Base-by-base conservation (phyloP, 2,797 vertebrate species). In the Allobates femoralis region DNA sequence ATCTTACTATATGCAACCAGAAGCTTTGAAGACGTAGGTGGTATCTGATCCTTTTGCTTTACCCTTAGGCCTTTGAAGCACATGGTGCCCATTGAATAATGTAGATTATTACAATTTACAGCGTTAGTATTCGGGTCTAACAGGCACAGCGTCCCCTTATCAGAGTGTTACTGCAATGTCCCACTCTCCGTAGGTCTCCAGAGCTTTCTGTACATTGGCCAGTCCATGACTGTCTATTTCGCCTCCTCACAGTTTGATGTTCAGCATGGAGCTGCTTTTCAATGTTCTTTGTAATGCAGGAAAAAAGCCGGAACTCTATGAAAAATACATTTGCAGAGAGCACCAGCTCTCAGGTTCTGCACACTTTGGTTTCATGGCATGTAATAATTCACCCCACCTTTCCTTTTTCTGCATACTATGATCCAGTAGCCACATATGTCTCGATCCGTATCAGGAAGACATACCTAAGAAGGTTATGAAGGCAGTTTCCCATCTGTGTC, bases 181-280 rank as follows among this genome's bases (percentile, higher is more conserved):
- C 64, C 32, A 14, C 5, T 30, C 62, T 64, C 62, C 3, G 28
- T 66, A 66, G 64, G 28, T 30, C 28, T 18, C 30, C 16, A 8
- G 64, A 18, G 15, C 3, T 6, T 32, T 16, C 16, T 67, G 64
- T 32, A 16, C 5, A 67, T 66, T 32, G 64, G 64, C 28, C 28
- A 67, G 28, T 32, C 18, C 64, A 67, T 32, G 18, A 16, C 30
- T 19, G 30, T 32, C 64, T 67, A 32, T 67, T 23, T 19, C 12
- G 8, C 34, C 76, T 78, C 50, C 5, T 78, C 76, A 23, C 30
- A 58, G 76, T 78, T 58, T 60, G 76, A 78, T 78, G 10, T 78
- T 23, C 62, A 16, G 12, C 14, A 15, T 30, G 3, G 12, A 15
- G 62, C 26, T 16, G 28, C 26, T 64, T 64, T 30, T 64, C 11